Evolutionary conservation across 2,797 vertebrate genomes (phyloP).

Genomic region (Leptatherina wallacei): DNA sequence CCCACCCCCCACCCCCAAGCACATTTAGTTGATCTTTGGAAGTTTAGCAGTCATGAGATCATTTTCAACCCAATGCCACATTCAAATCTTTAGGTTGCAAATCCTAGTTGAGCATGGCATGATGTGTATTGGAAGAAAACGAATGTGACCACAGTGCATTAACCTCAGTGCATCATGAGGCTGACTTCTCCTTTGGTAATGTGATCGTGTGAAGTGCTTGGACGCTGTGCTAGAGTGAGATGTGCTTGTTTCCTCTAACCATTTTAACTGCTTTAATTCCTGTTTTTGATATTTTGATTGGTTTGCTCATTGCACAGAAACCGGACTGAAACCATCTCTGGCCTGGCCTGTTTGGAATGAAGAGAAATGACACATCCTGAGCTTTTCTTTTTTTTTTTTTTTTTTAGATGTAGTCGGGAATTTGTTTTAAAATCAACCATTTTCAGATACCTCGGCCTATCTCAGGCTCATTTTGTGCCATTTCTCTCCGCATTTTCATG

Average conservation of each 20-base stretch:
- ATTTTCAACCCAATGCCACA: not conserved
- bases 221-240: constrained; percentile 47
- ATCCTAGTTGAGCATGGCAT: constrained; percentile 55
- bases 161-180: constrained; percentile 56
- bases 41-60: not conserved
- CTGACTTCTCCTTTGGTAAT: constrained; percentile 43
- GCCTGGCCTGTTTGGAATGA: constrained; percentile 41
- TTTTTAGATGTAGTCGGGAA: not conserved
- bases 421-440: not conserved
- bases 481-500: constrained; percentile 70
- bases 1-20: no score
- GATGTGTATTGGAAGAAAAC: constrained; percentile 28
- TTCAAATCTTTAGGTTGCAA: constrained; percentile 7
- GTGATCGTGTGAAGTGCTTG: constrained; percentile 48
- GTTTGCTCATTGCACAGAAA: constrained; percentile 54
- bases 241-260: constrained; percentile 66
- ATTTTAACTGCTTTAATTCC: constrained; percentile 58
- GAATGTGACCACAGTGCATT: constrained; percentile 32
- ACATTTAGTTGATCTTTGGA: not conserved
- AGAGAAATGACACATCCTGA: constrained; percentile 77
- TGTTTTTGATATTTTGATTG: constrained; percentile 53
- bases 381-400: constrained; percentile 1
- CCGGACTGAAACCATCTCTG: constrained; percentile 33
- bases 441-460: constrained; percentile 16
- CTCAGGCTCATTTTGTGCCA: constrained; percentile 70